Evolutionary conservation across 1,140 invertebrate species (phyloP).

Genomic region (Homalodisca vitripennis): DNA sequence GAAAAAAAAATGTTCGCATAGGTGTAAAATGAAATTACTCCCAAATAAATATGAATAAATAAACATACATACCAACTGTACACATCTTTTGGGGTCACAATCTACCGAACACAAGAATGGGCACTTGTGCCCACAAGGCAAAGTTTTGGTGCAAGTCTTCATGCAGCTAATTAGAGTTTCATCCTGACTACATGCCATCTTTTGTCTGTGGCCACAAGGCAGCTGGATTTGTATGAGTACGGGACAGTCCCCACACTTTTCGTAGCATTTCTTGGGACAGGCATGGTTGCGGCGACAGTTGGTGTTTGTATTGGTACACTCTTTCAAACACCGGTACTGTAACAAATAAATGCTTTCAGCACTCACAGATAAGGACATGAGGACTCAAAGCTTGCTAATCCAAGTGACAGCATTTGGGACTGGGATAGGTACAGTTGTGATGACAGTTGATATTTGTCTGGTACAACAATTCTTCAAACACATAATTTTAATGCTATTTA

Average conservation of each 20-base stretch:
- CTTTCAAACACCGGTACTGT: constrained; percentile 44
- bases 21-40: too few relatives aligned
- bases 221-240: constrained; percentile 7
- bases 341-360: too few relatives aligned
- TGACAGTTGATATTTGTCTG: too few relatives aligned
- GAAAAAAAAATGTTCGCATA: too few relatives aligned
- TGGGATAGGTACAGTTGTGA: too few relatives aligned
- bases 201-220: constrained; percentile 43
- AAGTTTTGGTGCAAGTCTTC: not conserved
- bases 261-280: constrained; percentile 52
- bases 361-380: too few relatives aligned
- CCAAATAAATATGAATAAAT: too few relatives aligned
- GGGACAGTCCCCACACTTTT: constrained; percentile 47
- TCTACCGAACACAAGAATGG: not conserved
- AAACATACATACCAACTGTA: too few relatives aligned
- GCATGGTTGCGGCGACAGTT: constrained; percentile 49
- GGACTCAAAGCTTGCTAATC: too few relatives aligned
- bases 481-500: too few relatives aligned
- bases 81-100: not conserved
- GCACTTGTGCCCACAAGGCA: constrained; percentile 11
- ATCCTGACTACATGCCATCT: not conserved
- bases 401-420: too few relatives aligned
- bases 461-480: too few relatives aligned
- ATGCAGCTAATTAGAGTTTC: not conserved
- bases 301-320: constrained; percentile 48